Evolutionary conservation across 2,113 vertebrate genomes (phyloP).

Genomic region (Pyxicephalus adspersus): DNA sequence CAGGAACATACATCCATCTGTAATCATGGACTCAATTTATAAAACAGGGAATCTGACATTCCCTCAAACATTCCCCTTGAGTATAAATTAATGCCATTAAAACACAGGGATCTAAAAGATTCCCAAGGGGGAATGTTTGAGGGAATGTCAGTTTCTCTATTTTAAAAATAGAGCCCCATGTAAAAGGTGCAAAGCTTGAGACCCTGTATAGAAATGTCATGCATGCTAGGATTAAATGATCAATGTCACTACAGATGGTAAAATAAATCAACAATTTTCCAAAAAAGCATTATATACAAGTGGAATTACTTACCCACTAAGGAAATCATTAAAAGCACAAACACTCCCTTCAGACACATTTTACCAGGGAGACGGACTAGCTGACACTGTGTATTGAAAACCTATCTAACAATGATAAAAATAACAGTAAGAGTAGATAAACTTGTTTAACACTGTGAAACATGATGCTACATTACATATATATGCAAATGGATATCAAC

Average conservation of each 20-base stretch:
- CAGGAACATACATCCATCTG: no score
- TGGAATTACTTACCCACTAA: slow-evolving; percentile 6
- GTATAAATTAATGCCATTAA: no score
- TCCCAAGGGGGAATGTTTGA: no score
- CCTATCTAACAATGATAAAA: background rate
- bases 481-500: background rate
- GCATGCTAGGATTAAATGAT: background rate
- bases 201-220: background rate
- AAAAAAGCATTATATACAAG: background rate
- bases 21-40: no score
- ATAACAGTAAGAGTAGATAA: background rate
- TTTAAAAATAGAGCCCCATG: no score
- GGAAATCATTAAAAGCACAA: background rate
- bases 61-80: no score
- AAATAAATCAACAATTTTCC: background rate
- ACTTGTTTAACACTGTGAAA: background rate
- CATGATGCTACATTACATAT: background rate
- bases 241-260: background rate
- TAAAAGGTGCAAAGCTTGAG: background rate
- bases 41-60: no score
- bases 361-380: background rate
- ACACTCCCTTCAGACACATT: background rate
- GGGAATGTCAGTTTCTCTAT: no score
- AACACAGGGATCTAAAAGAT: no score
- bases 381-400: background rate